Percentiles rank a stretch among this genome's conserved stretches.
These are phyloP conservation scores for Heterohyrax brucei DNA, from an alignment of 2,797 vertebrate genomes.

Conservation along the genomic window DNA sequence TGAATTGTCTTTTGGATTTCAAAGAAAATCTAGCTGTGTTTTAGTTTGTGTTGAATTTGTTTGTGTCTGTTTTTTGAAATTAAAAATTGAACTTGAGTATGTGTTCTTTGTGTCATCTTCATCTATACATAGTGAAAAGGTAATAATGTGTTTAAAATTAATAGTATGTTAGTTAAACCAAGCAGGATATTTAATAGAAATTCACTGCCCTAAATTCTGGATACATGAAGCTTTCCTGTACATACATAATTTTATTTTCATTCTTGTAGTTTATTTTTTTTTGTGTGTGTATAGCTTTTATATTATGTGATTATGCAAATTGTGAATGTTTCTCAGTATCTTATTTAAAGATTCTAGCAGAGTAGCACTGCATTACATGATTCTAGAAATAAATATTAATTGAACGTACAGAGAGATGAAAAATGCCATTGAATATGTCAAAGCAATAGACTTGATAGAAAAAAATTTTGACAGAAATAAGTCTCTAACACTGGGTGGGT, in stretches of 20 bases:
- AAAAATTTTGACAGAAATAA: slow-evolving; percentile 35
- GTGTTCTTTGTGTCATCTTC: not conserved
- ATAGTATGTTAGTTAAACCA: not conserved
- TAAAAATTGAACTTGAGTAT: not conserved
- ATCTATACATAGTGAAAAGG: not conserved
- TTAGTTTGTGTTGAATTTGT: slow-evolving; percentile 13
- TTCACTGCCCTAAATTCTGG: not conserved
- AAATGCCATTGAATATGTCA: not conserved
- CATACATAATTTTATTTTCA: not conserved
- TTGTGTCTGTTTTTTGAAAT: slow-evolving; percentile 22
- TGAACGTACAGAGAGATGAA: not conserved
- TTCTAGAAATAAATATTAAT: not conserved
- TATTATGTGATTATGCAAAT: not conserved
- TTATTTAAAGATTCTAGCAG: not conserved
- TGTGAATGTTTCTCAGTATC: not conserved
- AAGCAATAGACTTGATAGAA: not conserved
- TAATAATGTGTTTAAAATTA: slow-evolving; percentile 24
- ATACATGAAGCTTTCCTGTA: slow-evolving; percentile 17
- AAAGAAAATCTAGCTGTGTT: slow-evolving; percentile 50
- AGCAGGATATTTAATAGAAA: not conserved
- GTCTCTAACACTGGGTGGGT: not conserved
- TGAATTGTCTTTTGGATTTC: slow-evolving; percentile 12
- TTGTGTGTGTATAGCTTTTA: slow-evolving; percentile 8
- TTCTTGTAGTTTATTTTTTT: not conserved
- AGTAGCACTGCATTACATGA: not conserved